Base-by-base conservation (phyloP, 1,140 invertebrate species). In the Drosophila arizonae region DNA sequence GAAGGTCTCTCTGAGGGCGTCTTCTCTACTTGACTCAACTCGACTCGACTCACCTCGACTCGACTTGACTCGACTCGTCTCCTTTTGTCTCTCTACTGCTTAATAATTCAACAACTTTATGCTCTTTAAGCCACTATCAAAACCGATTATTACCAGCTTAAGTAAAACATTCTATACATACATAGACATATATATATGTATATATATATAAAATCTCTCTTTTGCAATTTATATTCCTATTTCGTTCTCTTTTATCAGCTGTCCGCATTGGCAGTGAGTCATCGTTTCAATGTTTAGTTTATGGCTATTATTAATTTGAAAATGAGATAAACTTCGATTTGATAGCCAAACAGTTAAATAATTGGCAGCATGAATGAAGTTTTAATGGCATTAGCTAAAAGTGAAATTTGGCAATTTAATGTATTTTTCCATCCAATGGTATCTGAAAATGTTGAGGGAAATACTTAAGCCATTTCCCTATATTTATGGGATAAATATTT, bases 181-280 rank as follows among this genome's bases (percentile, higher is more conserved):
- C 54, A 33, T 17, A 17, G 17, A 17, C 17, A 17, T 17, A 17
- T 17, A 17, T 17, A 17, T 17, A 17, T 17, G 1, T 17, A 17
- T 17, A 17, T 1, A 17, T 17, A 17, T 17, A 17, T 17, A 17
- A 17, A 17, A 17, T 17, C 17, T 17, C 17, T 17, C 17, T 17
- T 17, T 17, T 17, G 24, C 36, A 39, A 50, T 26, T 26, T 21
- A 26, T 4, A 17, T n/a, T 71, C 43, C 10, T 0, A 51, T 65
- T 71, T 66, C 52, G 62, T 50, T 71, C 51, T 41, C 33, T n/a
- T 28, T 60, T 60, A 67, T 72, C 63, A 11, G 39, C 36, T 3
- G 15, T 10, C 2, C 10, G 36, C 62, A 66, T 51, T 54, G 45
- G 43, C 2, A 54, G 10, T 67, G 45, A 66, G n/a, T 66, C 48